Conservation (phyloP, 2,113 vertebrate genomes). For the Cranoglanis bouderius region DNA sequence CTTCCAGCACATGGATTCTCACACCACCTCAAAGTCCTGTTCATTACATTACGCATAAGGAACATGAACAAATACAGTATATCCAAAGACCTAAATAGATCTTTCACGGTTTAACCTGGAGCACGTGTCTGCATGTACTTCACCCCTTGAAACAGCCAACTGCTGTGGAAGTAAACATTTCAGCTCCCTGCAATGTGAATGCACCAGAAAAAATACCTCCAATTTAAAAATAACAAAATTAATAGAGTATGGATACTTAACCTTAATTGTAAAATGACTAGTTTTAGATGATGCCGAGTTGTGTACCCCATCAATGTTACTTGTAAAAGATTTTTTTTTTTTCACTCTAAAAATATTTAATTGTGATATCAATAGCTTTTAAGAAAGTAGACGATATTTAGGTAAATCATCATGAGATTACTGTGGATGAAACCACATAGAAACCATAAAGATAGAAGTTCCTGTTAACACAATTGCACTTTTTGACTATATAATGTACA, state of each 20-base stretch:
- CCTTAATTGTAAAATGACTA: no score
- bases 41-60: not conserved
- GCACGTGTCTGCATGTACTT: not conserved
- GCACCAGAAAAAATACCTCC: not conserved
- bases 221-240: no score
- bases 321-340: not conserved
- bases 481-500: not conserved
- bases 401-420: no score
- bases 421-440: no score
- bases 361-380: not conserved
- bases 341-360: not conserved
- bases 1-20: not conserved
- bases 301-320: no score
- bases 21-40: not conserved
- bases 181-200: not conserved
- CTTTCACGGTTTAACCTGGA: not conserved
- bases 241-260: no score
- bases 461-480: not conserved
- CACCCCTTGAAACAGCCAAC: no score
- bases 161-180: not conserved
- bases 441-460: not conserved
- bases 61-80: not conserved
- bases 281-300: no score
- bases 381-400: not conserved
- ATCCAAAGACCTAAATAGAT: not conserved